Conservation (phyloP, 1,140 invertebrate genomes). For the Ooceraea biroi region DNA sequence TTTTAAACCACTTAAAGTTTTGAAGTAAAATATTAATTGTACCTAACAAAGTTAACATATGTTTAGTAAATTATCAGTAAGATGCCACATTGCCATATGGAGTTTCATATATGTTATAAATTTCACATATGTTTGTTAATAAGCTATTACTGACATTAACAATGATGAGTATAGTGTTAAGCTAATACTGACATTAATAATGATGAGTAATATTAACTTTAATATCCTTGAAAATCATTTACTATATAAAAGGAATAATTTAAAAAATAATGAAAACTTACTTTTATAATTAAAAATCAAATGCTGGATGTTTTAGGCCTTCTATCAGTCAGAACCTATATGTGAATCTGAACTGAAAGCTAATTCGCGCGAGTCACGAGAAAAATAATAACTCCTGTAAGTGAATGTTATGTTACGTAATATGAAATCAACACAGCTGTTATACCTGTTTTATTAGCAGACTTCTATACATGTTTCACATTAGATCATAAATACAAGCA, state of each 20-base stretch:
- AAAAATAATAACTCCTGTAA: slow-evolving; percentile 64
- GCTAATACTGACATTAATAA: not conserved
- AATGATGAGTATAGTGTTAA: too few species aligned
- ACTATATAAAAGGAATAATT: not conserved
- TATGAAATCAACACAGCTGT: slow-evolving; percentile 68
- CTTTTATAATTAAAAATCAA: not conserved
- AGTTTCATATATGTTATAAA: not conserved
- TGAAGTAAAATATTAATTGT: not conserved
- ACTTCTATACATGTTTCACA: not conserved
- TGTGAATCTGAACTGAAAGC: too few species aligned
- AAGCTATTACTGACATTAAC: not conserved
- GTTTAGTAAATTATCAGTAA: not conserved
- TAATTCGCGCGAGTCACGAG: not conserved
- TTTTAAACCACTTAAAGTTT: not conserved
- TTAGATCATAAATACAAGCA: not conserved
- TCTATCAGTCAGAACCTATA: not conserved
- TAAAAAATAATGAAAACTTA: not conserved
- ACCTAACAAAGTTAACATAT: slow-evolving; percentile 9
- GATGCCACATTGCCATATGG: not conserved
- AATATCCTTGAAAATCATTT: not conserved
- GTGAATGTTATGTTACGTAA: slow-evolving; percentile 73
- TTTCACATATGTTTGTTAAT: not conserved
- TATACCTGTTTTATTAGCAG: slow-evolving; percentile 27
- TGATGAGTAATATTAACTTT: not conserved
- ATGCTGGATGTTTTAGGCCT: not conserved